Evolutionary conservation across 2,888 invertebrate genomes (phyloP), one percentile per base, ranked within the genome.

Genomic region (Drosophila ezoana): DNA sequence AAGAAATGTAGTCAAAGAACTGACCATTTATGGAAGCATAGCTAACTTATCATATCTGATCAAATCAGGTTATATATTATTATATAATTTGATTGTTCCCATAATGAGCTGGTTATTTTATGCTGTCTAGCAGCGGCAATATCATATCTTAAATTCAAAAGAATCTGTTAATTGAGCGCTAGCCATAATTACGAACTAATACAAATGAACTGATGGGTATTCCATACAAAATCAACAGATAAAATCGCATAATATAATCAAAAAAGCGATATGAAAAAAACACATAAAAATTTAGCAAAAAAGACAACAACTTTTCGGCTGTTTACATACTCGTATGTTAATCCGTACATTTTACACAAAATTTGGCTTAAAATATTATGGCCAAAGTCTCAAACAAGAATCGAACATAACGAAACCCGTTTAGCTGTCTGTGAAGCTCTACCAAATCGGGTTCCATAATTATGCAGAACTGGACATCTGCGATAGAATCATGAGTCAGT

Each of bases 401-500:
- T 58, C 54, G 13, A 20, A 11, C 13, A 41, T 38, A 13, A 9
- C 6, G 13, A 18, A 70, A 70, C 70, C 49, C 32, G 73, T 69
- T 73, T 37, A 14, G 20, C 18, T n/a, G 20, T 35, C 38, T 14
- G n/a, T 9, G 32, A 20, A 35, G n/a, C 32, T 23, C 11, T 10
- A 47, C 47, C 10, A 23, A 61, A 35, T 65, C 56, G 8, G 18
- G 40, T 45, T 44, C 43, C 45, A 48, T 47, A 71, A 58, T 51
- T 43, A 48, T 49, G 28, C 28, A 44, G 28, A 47, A 38, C 40
- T 48, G n/a, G 16, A 59, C 20, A 51, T 32, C 45, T 52, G 47
- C 10, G 35, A 8, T 40, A 56, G 41, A 54, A 69, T 51, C 51
- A 56, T 69, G 59, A 70, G 38, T 70, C 71, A 62, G 58, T 28